A percentile compares a stretch with the other conserved stretches of the same genome.
Conservation (phyloP, 2,888 invertebrate species). For the Diaperis boleti region DNA sequence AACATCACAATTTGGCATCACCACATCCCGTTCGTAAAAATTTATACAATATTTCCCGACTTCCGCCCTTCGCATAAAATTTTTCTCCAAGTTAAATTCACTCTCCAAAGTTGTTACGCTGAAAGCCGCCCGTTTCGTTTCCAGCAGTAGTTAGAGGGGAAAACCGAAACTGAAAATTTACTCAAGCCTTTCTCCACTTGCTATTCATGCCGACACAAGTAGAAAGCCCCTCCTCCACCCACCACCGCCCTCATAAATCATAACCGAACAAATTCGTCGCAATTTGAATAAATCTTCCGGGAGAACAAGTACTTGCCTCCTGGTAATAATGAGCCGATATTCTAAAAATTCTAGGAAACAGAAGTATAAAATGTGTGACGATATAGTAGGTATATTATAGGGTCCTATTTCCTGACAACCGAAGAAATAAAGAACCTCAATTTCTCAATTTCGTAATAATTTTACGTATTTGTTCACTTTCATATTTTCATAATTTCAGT, state of each 20-base stretch:
- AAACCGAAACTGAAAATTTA: neutral
- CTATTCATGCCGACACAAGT: neutral
- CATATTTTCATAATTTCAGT: no score
- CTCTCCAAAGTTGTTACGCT: neutral
- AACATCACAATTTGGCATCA: no score
- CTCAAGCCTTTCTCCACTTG: neutral
- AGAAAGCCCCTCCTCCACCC: neutral
- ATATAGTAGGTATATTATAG: no score
- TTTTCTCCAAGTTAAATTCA: neutral
- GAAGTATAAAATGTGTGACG: no score
- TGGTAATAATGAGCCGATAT: no score
- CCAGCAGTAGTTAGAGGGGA: neutral
- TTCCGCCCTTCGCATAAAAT: neutral
- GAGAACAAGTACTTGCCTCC: no score
- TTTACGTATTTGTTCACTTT: no score
- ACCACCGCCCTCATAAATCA: slow-evolving; percentile 1
- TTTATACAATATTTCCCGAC: neutral
- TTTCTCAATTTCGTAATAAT: no score
- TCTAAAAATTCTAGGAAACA: no score
- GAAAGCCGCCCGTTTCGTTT: neutral
- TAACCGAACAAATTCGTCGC: neutral
- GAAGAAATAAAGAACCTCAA: no score
- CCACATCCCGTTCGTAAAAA: neutral
- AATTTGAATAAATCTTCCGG: slow-evolving; percentile 25
- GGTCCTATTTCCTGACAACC: no score